Evolutionary conservation across 2,888 invertebrate species (phyloP).

Genomic region (Dorcus hopei): DNA sequence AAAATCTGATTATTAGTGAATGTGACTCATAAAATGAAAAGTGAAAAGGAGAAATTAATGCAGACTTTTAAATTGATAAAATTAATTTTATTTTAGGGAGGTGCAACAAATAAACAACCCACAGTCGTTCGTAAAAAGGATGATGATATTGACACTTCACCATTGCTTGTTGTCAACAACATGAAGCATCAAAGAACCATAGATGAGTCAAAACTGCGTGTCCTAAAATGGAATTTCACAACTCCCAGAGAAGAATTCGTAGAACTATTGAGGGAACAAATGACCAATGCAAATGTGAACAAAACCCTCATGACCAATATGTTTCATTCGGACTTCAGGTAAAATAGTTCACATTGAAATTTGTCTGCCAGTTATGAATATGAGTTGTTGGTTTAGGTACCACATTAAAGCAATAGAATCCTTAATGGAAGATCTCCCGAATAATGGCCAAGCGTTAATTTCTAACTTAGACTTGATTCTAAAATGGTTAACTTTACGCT

Average conservation of each 20-base stretch:
- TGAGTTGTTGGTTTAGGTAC: constrained; percentile 58
- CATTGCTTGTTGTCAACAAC: constrained; percentile 76
- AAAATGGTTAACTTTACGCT: constrained; percentile 94
- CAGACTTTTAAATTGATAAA: no score
- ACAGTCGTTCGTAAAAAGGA: constrained; percentile 69
- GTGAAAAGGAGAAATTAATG: no score
- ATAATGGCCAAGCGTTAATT: constrained; percentile 76
- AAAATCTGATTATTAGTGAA: no score
- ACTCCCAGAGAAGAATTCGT: constrained; percentile 92
- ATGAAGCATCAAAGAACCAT: constrained; percentile 89
- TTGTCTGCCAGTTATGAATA: neutral
- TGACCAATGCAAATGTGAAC: constrained; percentile 84
- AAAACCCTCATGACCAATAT: constrained; percentile 83
- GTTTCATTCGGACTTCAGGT: constrained; percentile 92
- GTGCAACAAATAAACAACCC: constrained; percentile 37
- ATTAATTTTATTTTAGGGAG: constrained; percentile 2
- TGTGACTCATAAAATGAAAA: no score
- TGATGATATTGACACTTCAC: constrained; percentile 79
- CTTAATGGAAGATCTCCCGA: constrained; percentile 76
- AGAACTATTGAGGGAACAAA: constrained; percentile 85
- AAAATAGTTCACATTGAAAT: constrained; percentile 20
- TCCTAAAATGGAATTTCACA: constrained; percentile 93
- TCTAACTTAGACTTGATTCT: constrained; percentile 92
- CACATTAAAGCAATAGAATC: constrained; percentile 94
- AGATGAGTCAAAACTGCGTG: constrained; percentile 91